A percentile compares a stretch with the other conserved stretches of the same genome.
phyloP scores from a whole-genome alignment of 2,797 vertebrate genomes.

The Cyclopterus lumpus region DNA sequence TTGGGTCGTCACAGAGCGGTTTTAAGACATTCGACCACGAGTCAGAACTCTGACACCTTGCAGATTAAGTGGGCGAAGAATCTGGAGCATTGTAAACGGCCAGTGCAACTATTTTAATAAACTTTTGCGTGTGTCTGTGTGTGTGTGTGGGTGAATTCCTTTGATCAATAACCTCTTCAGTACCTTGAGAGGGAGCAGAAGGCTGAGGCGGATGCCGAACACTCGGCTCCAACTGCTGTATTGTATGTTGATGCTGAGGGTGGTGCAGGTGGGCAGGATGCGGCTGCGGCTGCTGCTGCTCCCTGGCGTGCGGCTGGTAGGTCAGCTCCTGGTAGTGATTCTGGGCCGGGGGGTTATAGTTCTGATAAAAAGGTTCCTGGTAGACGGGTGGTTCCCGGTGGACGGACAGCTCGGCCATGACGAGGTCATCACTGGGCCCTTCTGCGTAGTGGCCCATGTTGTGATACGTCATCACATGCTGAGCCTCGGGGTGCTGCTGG shows the following conservation, averaged over 20 bases:
- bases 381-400: conserved; percentile 70
- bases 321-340: conserved; percentile 56
- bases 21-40: too few relatives aligned
- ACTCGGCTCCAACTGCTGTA: conserved; percentile 48
- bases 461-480: conserved; percentile 74
- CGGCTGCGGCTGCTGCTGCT: conserved; percentile 45
- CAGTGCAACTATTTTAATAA: neutral
- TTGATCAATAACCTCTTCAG: neutral
- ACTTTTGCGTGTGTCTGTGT: neutral
- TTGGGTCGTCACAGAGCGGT: too few relatives aligned
- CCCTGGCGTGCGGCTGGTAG: conserved; percentile 52
- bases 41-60: too few relatives aligned
- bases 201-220: conserved; percentile 54
- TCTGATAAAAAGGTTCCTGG: conserved; percentile 67
- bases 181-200: conserved; percentile 55
- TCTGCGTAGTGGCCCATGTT: conserved; percentile 67
- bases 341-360: conserved; percentile 21
- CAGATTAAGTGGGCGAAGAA: too few relatives aligned
- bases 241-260: conserved; percentile 49
- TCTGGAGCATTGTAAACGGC: too few relatives aligned
- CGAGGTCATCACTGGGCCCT: conserved; percentile 67
- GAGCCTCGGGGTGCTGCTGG: conserved; percentile 78
- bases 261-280: conserved; percentile 39
- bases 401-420: conserved; percentile 76
- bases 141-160: neutral